A percentile compares a stretch with the other conserved stretches of the same genome.
Conservation (phyloP, 2,797 vertebrate genomes). For the Macropus fuliginosus region DNA sequence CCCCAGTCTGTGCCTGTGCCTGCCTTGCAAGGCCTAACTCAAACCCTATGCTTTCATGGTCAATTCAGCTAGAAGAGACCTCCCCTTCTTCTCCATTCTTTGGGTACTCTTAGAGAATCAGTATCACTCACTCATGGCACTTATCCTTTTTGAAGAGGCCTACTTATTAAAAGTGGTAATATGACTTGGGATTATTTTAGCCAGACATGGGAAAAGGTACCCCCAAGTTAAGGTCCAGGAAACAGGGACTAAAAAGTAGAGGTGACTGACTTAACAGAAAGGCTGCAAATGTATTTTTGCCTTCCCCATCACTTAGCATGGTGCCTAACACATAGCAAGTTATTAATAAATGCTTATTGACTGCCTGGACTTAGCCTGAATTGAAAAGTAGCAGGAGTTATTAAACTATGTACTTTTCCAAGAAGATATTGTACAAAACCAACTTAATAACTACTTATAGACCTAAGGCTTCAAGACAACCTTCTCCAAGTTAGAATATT, state of each 20-base stretch:
- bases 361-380: background rate
- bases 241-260: slow-evolving; percentile 4
- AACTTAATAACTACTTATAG: background rate
- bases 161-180: background rate
- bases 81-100: background rate
- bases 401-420: background rate
- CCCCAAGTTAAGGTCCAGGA: background rate
- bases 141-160: background rate
- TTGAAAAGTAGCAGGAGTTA: background rate
- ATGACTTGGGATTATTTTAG: background rate
- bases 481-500: background rate
- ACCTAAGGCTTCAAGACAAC: background rate
- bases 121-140: background rate
- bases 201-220: background rate
- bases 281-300: background rate
- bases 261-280: background rate
- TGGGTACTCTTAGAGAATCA: background rate
- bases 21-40: background rate
- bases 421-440: background rate
- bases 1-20: background rate
- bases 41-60: background rate
- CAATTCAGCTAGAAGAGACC: background rate
- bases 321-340: background rate
- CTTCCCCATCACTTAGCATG: background rate
- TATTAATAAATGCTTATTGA: background rate